These are phyloP conservation scores for Chelmon rostratus DNA, from an alignment of 2,797 vertebrate species.

Conservation along the genomic window DNA sequence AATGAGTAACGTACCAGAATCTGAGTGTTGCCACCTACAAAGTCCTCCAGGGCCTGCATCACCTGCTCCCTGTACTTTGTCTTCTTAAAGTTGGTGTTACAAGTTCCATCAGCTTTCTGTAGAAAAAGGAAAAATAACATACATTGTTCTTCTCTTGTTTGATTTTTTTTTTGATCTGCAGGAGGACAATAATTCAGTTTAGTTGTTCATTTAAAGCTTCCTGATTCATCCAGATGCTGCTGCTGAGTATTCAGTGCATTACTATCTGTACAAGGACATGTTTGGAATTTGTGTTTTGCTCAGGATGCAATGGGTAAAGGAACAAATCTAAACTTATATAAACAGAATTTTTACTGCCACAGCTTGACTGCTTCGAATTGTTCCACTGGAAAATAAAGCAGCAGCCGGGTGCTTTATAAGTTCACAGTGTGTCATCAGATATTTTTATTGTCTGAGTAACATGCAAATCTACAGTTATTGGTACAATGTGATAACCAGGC, in stretches of 20 bases:
- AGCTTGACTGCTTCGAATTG: neutral
- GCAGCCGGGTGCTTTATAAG: constrained; percentile 6
- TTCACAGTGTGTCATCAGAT: neutral
- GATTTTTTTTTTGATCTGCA: neutral
- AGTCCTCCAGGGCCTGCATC: constrained; percentile 85
- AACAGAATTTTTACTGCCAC: neutral
- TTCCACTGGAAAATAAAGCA: constrained; percentile 26
- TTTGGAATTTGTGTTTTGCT: neutral
- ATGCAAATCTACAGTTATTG: constrained; percentile 52
- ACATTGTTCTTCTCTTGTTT: neutral
- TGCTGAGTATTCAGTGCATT: neutral
- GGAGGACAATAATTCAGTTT: neutral
- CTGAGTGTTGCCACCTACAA: constrained; percentile 83
- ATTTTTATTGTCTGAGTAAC: constrained; percentile 14
- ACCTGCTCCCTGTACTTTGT: constrained; percentile 87
- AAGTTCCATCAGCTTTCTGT: constrained; percentile 87
- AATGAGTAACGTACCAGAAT: constrained; percentile 78
- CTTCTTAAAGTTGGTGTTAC: constrained; percentile 89
- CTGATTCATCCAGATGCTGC: neutral
- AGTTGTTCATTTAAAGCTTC: neutral
- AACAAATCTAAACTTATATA: neutral
- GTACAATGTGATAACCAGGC: constrained; percentile 14
- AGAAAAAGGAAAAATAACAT: neutral
- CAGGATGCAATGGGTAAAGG: neutral
- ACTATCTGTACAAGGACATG: neutral